Evolutionary conservation across 2,113 vertebrate species (phyloP).

Genomic region (Ascaphus truei): DNA sequence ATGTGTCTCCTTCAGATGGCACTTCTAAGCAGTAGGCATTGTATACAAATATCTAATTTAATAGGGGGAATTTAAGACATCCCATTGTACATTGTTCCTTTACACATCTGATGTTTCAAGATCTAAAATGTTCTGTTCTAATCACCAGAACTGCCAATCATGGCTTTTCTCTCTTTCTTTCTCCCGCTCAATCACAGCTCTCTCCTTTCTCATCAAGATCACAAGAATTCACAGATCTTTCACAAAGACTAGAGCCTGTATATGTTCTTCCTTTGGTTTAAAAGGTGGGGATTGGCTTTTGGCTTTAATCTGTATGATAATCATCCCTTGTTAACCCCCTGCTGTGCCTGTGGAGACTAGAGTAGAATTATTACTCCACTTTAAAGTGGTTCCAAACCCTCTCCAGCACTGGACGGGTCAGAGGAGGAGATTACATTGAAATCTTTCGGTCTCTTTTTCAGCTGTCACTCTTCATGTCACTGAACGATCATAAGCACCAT

Average conservation of each 20-base stretch:
- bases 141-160: background rate
- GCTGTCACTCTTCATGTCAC: constrained; percentile 1
- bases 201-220: background rate
- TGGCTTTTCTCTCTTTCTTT: background rate
- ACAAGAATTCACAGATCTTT: background rate
- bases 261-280: background rate
- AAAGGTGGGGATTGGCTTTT: background rate
- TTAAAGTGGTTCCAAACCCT: background rate
- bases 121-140: background rate
- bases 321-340: constrained; percentile 12
- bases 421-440: background rate
- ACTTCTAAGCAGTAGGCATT: no score
- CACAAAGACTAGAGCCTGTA: background rate
- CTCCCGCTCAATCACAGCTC: background rate
- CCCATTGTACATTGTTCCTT: background rate
- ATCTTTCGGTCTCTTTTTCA: background rate
- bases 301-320: constrained; percentile 20
- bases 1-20: no score
- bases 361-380: background rate
- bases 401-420: background rate
- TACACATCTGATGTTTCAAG: background rate
- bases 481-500: background rate
- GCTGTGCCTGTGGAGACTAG: background rate
- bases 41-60: no score
- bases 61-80: background rate